phyloP scores from a whole-genome alignment of 1,140 invertebrate genomes.

The Lepidotrigona ventralis region DNA sequence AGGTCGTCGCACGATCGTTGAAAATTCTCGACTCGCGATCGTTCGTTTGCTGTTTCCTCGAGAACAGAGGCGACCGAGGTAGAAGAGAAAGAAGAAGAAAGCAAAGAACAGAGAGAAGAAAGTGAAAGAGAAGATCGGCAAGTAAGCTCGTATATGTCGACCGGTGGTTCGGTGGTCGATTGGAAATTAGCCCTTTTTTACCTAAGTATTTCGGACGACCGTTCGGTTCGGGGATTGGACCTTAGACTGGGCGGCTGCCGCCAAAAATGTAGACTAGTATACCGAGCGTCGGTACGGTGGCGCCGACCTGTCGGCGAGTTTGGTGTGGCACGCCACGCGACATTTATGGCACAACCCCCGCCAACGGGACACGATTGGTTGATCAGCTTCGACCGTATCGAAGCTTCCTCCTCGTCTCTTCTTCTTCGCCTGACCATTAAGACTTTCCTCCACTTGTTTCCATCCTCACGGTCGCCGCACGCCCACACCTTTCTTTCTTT shows the following conservation, averaged over 20 bases:
- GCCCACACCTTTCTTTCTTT: constrained; percentile 2
- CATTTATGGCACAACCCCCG: constrained; percentile 78
- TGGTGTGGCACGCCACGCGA: constrained; percentile 63
- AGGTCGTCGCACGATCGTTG: not conserved
- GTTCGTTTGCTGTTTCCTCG: not conserved
- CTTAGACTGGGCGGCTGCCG: constrained; percentile 77
- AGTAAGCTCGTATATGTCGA: not conserved
- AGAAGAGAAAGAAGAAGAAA: not conserved
- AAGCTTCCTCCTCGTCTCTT: constrained; percentile 2
- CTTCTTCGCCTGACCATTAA: not conserved
- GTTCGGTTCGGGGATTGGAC: constrained; percentile 80
- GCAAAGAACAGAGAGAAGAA: not conserved
- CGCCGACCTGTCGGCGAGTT: constrained; percentile 72
- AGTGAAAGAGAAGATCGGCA: not conserved
- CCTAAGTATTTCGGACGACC: constrained; percentile 79
- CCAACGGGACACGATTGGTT: constrained; percentile 61
- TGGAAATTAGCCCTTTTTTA: constrained; percentile 65
- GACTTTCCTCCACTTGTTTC: constrained; percentile 6
- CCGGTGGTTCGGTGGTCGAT: constrained; percentile 21
- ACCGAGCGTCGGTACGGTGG: constrained; percentile 70
- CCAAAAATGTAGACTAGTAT: constrained; percentile 79
- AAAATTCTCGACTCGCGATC: not conserved
- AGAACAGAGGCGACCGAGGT: not conserved
- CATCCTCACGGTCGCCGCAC: constrained; percentile 9
- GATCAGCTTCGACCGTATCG: constrained; percentile 9